Conservation (phyloP, 2,797 vertebrate species). For the Macroramphosus scolopax region DNA sequence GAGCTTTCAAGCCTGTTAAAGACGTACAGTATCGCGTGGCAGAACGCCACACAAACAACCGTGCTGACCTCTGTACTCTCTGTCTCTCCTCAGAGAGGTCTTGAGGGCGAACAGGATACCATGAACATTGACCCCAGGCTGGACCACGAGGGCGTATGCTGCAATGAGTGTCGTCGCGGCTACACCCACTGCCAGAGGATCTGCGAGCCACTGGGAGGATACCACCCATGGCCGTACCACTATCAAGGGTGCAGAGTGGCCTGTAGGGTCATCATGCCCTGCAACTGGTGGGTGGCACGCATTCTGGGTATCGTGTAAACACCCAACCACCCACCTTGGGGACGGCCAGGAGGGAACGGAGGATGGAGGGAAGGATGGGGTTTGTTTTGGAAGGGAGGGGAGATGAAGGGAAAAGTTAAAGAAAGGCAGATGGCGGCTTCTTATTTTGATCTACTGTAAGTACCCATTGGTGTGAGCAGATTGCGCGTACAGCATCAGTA, state of each 20-base stretch:
- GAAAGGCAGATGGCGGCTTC: constrained; percentile 4
- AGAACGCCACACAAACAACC: background rate
- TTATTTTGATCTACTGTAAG: constrained; percentile 9
- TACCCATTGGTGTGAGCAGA: constrained; percentile 16
- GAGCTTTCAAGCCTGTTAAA: constrained; percentile 14
- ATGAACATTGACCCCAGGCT: constrained; percentile 89
- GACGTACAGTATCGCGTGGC: constrained; percentile 2
- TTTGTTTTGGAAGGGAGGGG: constrained; percentile 1
- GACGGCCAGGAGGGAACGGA: constrained; percentile 3
- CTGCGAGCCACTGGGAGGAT: constrained; percentile 87
- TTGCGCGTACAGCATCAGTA: constrained; percentile 6
- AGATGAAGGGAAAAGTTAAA: constrained; percentile 1
- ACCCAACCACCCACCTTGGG: constrained; percentile 30
- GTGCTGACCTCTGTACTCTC: constrained; percentile 10
- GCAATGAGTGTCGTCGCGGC: constrained; percentile 84
- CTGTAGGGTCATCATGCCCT: constrained; percentile 91
- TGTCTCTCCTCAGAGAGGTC: constrained; percentile 70
- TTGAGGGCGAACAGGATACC: constrained; percentile 80
- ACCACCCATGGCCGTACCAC: constrained; percentile 86
- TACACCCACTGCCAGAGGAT: constrained; percentile 90
- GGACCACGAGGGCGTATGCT: constrained; percentile 91
- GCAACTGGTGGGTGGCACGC: constrained; percentile 92
- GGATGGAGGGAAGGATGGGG: background rate
- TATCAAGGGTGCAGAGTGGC: constrained; percentile 86
- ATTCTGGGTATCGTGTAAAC: constrained; percentile 86